Percentiles rank a stretch among this genome's conserved stretches.
These are phyloP conservation scores for Oreochromis mossambicus DNA, from an alignment of 2,797 vertebrate species.

Conservation along the genomic window DNA sequence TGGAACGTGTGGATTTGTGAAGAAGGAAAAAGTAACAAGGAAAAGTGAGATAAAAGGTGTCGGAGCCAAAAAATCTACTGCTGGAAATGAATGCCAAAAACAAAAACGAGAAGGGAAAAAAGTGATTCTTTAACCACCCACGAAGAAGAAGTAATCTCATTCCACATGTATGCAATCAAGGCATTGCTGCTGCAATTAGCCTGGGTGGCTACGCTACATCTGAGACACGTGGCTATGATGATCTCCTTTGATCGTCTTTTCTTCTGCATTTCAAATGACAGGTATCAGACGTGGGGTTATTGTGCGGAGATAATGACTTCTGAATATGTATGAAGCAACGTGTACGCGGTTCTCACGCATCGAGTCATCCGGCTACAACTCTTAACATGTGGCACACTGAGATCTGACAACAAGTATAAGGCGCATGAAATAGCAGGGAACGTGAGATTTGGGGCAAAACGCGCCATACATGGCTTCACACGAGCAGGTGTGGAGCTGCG, in stretches of 20 bases:
- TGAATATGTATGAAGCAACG: slow-evolving; percentile 55
- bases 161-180: slow-evolving; percentile 38
- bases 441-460: neutral
- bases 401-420: neutral
- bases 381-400: neutral
- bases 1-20: neutral
- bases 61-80: neutral
- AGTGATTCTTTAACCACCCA: slow-evolving; percentile 29
- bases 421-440: neutral
- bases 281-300: slow-evolving; percentile 40
- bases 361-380: slow-evolving; percentile 11
- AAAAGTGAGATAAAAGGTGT: neutral
- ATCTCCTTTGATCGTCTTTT: slow-evolving; percentile 50
- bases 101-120: neutral
- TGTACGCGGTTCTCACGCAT: neutral
- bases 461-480: slow-evolving; percentile 6
- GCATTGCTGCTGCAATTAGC: slow-evolving; percentile 42
- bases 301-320: slow-evolving; percentile 30
- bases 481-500: slow-evolving; percentile 16
- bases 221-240: slow-evolving; percentile 16
- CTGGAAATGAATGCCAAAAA: neutral
- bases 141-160: slow-evolving; percentile 37
- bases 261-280: slow-evolving; percentile 29
- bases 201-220: slow-evolving; percentile 49
- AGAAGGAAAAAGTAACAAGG: neutral